Evolutionary conservation across 1,140 invertebrate species (phyloP).

Genomic region (Phthorimaea operculella): DNA sequence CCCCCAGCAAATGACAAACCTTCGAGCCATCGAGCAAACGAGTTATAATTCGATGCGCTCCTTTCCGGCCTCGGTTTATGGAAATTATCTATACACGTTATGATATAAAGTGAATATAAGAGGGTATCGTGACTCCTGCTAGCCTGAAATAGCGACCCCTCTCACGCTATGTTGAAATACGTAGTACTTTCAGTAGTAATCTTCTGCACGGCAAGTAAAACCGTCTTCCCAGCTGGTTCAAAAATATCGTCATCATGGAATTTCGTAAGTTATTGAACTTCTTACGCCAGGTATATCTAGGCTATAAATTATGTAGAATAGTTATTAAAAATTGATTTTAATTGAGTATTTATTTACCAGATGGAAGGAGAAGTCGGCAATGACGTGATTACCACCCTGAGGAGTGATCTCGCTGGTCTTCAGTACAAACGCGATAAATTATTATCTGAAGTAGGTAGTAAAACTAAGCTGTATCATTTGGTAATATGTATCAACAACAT

Average conservation of each 20-base stretch:
- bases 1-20: conserved; percentile 4
- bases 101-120: conserved; percentile 14
- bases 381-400: conserved; percentile 77
- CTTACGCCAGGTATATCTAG: conserved; percentile 5
- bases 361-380: conserved; percentile 68
- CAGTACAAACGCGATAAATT: conserved; percentile 85
- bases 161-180: conserved; percentile 50
- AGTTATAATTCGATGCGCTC: conserved; percentile 13
- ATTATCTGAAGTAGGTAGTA: conserved; percentile 72
- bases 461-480: neutral
- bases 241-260: conserved; percentile 24
- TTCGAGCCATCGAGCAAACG: conserved; percentile 15
- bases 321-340: neutral
- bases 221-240: conserved; percentile 23
- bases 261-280: conserved; percentile 35
- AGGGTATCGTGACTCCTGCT: conserved; percentile 54
- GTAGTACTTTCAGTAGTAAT: conserved; percentile 44
- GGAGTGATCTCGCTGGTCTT: conserved; percentile 81
- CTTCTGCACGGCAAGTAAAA: conserved; percentile 42
- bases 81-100: conserved; percentile 15
- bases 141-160: conserved; percentile 46
- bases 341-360: conserved; percentile 38
- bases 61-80: conserved; percentile 17
- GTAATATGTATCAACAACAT: neutral
- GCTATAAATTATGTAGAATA: neutral